These are phyloP conservation scores for Drepanosiphum platanoidis DNA, from an alignment of 2,888 invertebrate species.

Conservation along the genomic window DNA sequence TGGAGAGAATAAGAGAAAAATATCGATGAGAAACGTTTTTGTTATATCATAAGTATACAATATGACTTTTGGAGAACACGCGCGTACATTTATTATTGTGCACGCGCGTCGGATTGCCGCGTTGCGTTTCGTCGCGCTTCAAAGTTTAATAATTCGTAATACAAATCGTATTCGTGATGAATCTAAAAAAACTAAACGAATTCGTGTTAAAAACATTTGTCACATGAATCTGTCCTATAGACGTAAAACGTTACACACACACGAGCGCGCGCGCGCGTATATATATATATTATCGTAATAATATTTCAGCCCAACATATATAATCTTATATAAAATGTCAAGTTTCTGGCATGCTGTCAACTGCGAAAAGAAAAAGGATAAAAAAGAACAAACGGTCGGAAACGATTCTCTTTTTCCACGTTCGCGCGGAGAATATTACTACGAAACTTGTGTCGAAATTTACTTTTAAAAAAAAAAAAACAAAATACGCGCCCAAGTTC, in stretches of 20 bases:
- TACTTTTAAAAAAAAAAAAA: neutral
- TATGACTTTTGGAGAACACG: neutral
- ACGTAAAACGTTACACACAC: too few species aligned
- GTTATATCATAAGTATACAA: neutral
- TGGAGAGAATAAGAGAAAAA: neutral
- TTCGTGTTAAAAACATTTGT: too few species aligned
- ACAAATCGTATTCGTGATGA: neutral
- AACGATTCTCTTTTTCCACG: neutral
- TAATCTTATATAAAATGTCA: constrained; percentile 22
- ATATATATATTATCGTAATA: neutral
- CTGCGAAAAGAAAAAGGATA: neutral
- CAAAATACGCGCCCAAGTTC: neutral
- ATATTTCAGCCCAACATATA: constrained; percentile 13
- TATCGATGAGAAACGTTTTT: constrained; percentile 5
- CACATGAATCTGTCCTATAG: too few species aligned
- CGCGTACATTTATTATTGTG: too few species aligned
- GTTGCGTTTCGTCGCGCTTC: neutral
- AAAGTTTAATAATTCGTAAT: neutral
- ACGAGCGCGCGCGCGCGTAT: too few species aligned
- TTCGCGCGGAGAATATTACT: neutral
- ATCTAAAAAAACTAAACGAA: too few species aligned
- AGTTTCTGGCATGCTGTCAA: constrained; percentile 16
- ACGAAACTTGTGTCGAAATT: neutral
- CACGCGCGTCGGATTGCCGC: neutral
- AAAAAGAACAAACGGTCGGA: neutral